phyloP scores from a whole-genome alignment of 2,113 vertebrate species.

The Lophura nycthemera region DNA sequence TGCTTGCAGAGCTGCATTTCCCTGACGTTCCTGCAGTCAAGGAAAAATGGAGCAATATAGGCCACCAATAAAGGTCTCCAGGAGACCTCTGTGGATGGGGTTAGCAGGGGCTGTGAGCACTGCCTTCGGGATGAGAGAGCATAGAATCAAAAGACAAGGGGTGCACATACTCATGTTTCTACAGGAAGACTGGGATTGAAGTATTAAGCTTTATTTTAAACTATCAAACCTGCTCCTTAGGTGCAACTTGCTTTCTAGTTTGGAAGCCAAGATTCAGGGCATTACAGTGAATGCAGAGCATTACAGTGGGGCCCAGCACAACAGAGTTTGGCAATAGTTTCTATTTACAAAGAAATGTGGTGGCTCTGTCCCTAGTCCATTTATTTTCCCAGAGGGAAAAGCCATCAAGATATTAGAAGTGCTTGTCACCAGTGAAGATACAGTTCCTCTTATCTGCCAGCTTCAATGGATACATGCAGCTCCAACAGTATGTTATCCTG shows the following conservation, averaged over 20 bases:
- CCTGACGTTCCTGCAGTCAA: background rate
- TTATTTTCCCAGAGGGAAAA: background rate
- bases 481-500: background rate
- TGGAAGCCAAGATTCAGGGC: background rate
- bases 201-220: background rate
- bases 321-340: background rate
- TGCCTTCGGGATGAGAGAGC: background rate
- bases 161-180: background rate
- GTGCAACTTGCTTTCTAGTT: background rate
- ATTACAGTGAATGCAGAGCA: background rate
- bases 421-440: background rate
- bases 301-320: background rate
- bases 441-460: background rate
- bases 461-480: background rate
- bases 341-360: background rate
- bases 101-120: background rate
- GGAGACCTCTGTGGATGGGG: background rate
- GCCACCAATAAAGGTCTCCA: background rate
- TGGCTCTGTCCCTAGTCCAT: background rate
- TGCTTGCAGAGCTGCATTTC: background rate
- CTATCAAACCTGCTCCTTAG: background rate
- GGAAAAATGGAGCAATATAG: background rate
- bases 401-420: background rate
- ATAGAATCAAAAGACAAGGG: background rate
- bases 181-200: background rate